Percentiles rank a stretch among this genome's conserved stretches.
Conservation (phyloP, 2,888 invertebrate species). For the Nomada flava region DNA sequence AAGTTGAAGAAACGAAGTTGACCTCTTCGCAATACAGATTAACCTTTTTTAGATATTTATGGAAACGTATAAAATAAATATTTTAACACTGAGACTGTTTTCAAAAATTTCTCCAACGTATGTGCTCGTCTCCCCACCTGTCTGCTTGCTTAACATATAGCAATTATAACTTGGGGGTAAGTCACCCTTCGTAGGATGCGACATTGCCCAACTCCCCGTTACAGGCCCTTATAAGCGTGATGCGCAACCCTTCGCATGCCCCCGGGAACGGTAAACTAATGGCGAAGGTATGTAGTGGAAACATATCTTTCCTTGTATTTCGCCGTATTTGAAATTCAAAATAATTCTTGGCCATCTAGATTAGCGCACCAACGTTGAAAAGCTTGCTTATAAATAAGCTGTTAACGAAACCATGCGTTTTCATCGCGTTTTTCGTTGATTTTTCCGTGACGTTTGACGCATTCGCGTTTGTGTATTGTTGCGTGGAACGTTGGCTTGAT, state of each 20-base stretch:
- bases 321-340: conserved; percentile 53
- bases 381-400: conserved; percentile 5
- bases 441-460: neutral
- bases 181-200: conserved; percentile 54
- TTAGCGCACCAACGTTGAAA: neutral
- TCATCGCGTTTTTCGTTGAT: neutral
- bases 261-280: conserved; percentile 82
- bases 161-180: conserved; percentile 77
- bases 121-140: conserved; percentile 17
- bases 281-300: conserved; percentile 73
- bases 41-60: too few species aligned
- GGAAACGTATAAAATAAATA: too few species aligned
- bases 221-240: conserved; percentile 73
- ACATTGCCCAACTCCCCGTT: conserved; percentile 68
- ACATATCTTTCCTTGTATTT: conserved; percentile 68
- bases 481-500: neutral
- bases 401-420: neutral
- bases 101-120: conserved; percentile 15
- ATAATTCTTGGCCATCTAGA: conserved; percentile 29
- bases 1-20: too few species aligned
- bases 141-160: conserved; percentile 70
- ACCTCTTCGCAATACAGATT: too few species aligned
- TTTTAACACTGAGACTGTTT: too few species aligned
- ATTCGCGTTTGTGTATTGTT: neutral
- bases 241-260: conserved; percentile 75